Evolutionary conservation across 2,888 invertebrate species (phyloP).

Genomic region (Nemotelus nigrinus): DNA sequence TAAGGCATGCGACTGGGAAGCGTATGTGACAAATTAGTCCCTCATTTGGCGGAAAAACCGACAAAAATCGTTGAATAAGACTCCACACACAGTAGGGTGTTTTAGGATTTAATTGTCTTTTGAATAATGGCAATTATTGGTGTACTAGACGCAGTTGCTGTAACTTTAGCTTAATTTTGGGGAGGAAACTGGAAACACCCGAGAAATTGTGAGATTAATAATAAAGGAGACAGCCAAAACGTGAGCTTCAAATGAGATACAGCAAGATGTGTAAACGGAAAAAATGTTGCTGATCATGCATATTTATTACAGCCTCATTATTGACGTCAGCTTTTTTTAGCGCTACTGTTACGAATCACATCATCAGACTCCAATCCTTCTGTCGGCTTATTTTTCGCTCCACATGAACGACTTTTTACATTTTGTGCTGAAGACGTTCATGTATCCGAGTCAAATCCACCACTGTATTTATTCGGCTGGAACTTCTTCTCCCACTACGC

Average conservation of each 20-base stretch:
- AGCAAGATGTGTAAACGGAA: background rate
- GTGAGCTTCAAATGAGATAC: too few relatives aligned
- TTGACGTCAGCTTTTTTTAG: background rate
- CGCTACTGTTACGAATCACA: background rate
- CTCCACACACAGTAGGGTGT: too few relatives aligned
- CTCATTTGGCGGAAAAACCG: too few relatives aligned
- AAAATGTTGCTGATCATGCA: background rate
- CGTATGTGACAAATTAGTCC: too few relatives aligned
- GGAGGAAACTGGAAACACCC: too few relatives aligned
- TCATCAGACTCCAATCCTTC: background rate
- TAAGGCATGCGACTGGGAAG: background rate
- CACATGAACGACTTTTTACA: conserved; percentile 11
- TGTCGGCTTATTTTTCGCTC: background rate
- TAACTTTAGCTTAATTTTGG: too few relatives aligned
- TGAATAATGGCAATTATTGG: too few relatives aligned
- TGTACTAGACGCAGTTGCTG: too few relatives aligned
- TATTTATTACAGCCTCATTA: background rate
- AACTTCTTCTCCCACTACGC: background rate
- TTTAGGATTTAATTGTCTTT: too few relatives aligned
- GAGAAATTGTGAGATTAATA: too few relatives aligned
- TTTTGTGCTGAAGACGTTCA: background rate
- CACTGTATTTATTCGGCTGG: background rate
- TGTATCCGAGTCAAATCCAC: background rate
- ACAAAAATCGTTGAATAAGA: too few relatives aligned
- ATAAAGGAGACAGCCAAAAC: too few relatives aligned